Evolutionary conservation across 2,797 vertebrate genomes (phyloP).

Genomic region (Lepilemur ruficaudatus): DNA sequence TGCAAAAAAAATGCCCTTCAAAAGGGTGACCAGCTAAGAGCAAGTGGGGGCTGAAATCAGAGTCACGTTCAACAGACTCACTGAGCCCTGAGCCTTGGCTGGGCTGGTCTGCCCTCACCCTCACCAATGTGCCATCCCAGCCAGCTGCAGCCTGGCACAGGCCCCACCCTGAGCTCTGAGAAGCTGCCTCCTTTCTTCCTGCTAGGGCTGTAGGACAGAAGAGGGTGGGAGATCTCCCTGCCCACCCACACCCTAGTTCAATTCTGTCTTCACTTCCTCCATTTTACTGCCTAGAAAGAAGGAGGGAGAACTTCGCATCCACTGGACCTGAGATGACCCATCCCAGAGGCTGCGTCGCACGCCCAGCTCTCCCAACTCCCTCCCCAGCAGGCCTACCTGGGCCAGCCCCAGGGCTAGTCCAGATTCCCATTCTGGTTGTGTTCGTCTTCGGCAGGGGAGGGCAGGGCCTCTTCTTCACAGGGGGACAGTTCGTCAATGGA

Average conservation of each 20-base stretch:
- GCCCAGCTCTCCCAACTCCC: neutral
- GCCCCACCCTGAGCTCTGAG: neutral
- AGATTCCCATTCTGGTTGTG: constrained; percentile 85
- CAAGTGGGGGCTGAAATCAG: neutral
- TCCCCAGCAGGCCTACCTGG: constrained; percentile 54
- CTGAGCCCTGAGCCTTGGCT: neutral
- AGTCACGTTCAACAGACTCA: neutral
- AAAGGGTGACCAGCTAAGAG: neutral
- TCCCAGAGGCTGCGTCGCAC: neutral
- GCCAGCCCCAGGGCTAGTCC: constrained; percentile 78
- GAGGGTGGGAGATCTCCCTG: neutral
- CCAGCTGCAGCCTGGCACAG: neutral
- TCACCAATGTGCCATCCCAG: neutral
- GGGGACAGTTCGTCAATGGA: constrained; percentile 87
- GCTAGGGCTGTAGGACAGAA: neutral
- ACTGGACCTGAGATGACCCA: neutral
- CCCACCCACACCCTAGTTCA: neutral
- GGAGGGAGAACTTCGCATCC: neutral
- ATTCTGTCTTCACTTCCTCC: neutral
- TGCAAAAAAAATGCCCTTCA: neutral
- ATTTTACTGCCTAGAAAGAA: neutral
- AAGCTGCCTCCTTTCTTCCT: neutral
- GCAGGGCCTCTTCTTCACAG: constrained; percentile 78
- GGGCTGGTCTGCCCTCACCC: neutral
- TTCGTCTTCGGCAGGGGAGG: constrained; percentile 19